Evolutionary conservation across 1,140 invertebrate genomes (phyloP).

Genomic region (Apis florea): DNA sequence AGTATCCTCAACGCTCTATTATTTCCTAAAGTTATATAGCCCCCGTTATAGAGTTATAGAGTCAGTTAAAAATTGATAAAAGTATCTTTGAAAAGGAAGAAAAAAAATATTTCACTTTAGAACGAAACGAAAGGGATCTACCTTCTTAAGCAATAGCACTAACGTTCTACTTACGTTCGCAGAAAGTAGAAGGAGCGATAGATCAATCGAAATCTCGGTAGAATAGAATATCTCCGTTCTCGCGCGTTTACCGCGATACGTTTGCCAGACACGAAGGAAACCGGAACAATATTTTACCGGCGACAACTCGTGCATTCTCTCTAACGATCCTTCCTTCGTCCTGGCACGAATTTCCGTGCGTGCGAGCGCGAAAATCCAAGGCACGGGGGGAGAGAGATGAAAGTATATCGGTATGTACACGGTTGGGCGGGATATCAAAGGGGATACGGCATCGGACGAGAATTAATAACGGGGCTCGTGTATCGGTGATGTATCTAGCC

Average conservation of each 20-base stretch:
- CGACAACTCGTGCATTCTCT: conserved; percentile 38
- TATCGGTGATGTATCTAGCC: conserved; percentile 60
- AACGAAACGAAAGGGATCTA: not conserved
- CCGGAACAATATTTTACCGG: conserved; percentile 48
- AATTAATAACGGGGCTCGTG: conserved; percentile 71
- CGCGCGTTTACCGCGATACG: conserved; percentile 29
- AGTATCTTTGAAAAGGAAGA: not conserved
- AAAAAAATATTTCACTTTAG: not conserved
- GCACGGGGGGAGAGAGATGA: conserved; percentile 22
- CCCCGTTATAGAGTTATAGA: no score
- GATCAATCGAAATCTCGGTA: conserved; percentile 31
- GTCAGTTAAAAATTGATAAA: not conserved
- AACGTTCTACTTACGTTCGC: no score
- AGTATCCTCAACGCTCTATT: no score
- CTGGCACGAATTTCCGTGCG: conserved; percentile 57
- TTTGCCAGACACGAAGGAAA: conserved; percentile 37
- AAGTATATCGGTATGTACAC: not conserved
- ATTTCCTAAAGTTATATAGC: no score
- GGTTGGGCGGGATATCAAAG: not conserved
- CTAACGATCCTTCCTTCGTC: conserved; percentile 38
- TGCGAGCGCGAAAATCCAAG: conserved; percentile 43
- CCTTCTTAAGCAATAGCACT: not conserved
- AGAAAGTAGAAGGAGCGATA: conserved; percentile 11
- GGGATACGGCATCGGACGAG: conserved; percentile 45
- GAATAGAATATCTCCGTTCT: conserved; percentile 2